Evolutionary conservation across 2,113 vertebrate genomes (phyloP), one percentile per base, ranked within the genome.

Genomic region (Catharus fuscescens): DNA sequence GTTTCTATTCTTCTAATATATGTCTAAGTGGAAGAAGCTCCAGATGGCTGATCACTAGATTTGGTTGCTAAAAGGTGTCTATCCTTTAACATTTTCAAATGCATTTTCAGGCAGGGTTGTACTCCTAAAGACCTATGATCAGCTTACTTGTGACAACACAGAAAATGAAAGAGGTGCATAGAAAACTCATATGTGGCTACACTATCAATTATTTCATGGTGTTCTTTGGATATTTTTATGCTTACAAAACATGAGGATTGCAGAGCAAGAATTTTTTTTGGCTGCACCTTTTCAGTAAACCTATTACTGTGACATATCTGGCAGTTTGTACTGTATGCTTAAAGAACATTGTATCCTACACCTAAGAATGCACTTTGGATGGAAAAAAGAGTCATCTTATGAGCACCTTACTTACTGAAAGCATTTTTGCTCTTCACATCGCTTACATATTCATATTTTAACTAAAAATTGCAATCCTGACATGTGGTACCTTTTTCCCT

Each of bases 21-120:
- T 25, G 11, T 64, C 32, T 32, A 72, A 85, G 26, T 89, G 42
- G 92, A 92, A 71, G 83, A 92, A 67, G 65, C 26, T 95, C 56
- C 94, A 97, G 87, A 83, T 81, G 62, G 80, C 48, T 93, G 62
- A 70, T 90, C 50, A 92, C 80, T 95, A 92, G 79, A 95, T 94
- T 93, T 93, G 77, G 47, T 89, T 95, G 69, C 48, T 80, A 88
- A 94, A 88, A 81, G n/a, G 20, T 14, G 5, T 82, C 54, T 91
- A 74, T 93, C 52, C 69, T 88, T 79, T 92, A 69, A 76, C n/a
- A 77, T 50, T n/a, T 62, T 40, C 94, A 89, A 93, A 89, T 80
- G 89, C 53, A 72, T 86, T 95, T 90, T 64, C 31, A 87, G 81
- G 45, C 40, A 88, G 38, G 26, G 15, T 83, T 54, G 64, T n/a